phyloP scores from a whole-genome alignment of 1,140 invertebrate species.

The Drosophila sturtevanti region DNA sequence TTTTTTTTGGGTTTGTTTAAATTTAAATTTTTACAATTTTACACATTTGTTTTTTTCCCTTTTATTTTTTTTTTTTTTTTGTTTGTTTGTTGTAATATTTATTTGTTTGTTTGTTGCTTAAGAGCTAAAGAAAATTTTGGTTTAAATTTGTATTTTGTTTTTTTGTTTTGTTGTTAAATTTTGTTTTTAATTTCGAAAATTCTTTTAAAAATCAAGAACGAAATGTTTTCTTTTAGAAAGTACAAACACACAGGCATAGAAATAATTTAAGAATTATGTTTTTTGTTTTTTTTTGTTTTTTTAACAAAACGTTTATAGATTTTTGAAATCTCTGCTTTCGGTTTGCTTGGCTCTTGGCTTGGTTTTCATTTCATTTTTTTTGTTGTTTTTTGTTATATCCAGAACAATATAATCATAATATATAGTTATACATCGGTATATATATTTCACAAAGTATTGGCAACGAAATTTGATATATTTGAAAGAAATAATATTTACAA shows the following conservation, averaged over 20 bases:
- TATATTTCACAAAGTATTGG: slow-evolving; percentile 65
- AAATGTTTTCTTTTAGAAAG: slow-evolving; percentile 77
- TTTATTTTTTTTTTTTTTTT: background rate
- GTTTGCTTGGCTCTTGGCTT: slow-evolving; percentile 74
- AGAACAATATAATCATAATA: slow-evolving; percentile 40
- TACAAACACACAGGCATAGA: slow-evolving; percentile 72
- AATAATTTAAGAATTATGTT: slow-evolving; percentile 71
- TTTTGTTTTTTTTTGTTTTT: slow-evolving; percentile 14
- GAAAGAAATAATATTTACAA: slow-evolving; percentile 67
- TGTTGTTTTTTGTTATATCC: slow-evolving; percentile 34
- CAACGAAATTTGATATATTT: slow-evolving; percentile 62
- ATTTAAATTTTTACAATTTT: slow-evolving; percentile 67
- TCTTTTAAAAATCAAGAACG: slow-evolving; percentile 57
- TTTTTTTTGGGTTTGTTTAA: slow-evolving; percentile 38
- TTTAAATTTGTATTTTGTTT: slow-evolving; percentile 55
- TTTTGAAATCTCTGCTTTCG: slow-evolving; percentile 75
- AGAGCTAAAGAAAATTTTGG: slow-evolving; percentile 62
- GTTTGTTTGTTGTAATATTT: background rate
- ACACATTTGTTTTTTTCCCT: slow-evolving; percentile 41
- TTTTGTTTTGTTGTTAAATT: slow-evolving; percentile 13
- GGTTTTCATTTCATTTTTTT: slow-evolving; percentile 43
- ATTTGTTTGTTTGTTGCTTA: slow-evolving; percentile 43
- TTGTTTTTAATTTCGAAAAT: slow-evolving; percentile 51
- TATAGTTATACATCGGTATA: slow-evolving; percentile 22
- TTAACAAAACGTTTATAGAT: slow-evolving; percentile 78